A percentile compares a stretch with the other conserved stretches of the same genome.
phyloP scores from a whole-genome alignment of 2,113 vertebrate genomes.

The Cyanoramphus novaezelandiae region DNA sequence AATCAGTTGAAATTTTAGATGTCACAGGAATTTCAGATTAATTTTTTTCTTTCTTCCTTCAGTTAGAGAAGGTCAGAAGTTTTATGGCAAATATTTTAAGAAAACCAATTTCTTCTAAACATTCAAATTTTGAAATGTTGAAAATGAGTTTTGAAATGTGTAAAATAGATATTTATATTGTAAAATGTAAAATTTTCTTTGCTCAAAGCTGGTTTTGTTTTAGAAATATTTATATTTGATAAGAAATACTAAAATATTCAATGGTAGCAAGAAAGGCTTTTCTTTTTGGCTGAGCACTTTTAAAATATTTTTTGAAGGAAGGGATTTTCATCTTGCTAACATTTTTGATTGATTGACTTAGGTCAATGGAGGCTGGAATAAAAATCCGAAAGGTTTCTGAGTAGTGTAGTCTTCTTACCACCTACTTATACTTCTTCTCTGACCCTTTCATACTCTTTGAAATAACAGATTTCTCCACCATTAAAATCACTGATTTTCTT shows the following conservation, averaged over 20 bases:
- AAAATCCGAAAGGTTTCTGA: not conserved
- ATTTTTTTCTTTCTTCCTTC: not conserved
- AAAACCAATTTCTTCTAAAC: not conserved
- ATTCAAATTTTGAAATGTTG: not conserved
- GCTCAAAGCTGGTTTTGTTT: not conserved
- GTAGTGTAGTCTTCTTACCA: not conserved
- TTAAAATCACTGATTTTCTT: not conserved
- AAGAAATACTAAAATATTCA: not conserved
- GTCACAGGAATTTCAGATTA: not conserved
- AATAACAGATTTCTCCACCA: not conserved
- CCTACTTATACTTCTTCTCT: not conserved
- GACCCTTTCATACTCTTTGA: not conserved
- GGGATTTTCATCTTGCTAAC: not conserved
- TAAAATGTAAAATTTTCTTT: not conserved
- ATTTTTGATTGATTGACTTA: not conserved
- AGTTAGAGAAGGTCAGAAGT: not conserved
- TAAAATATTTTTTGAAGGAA: not conserved
- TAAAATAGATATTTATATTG: not conserved
- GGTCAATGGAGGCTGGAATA: not conserved
- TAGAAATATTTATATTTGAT: not conserved
- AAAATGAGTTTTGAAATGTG: not conserved
- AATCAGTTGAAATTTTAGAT: not conserved
- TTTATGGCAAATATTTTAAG: not conserved
- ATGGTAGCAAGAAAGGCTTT: not conserved
- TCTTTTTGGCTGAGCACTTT: not conserved